Base-by-base conservation (phyloP, 2,888 invertebrate genomes). In the Iselma pallidipennis region DNA sequence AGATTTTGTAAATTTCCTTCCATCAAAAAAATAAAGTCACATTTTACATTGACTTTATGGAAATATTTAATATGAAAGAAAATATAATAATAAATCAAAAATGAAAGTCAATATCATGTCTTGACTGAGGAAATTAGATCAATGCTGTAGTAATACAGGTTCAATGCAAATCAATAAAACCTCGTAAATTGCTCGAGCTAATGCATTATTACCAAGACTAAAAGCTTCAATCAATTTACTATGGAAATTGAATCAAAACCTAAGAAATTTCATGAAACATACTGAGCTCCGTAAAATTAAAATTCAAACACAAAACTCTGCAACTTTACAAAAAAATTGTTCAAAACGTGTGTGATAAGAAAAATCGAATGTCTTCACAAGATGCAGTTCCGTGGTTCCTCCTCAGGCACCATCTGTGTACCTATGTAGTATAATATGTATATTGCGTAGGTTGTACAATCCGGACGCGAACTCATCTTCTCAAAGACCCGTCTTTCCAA, bases 401-500 rank as follows among this genome's bases (percentile, higher is more conserved):
- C n/a, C n/a, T n/a, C n/a, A n/a, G n/a, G n/a, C n/a, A n/a, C 29
- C 10, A 29, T 10, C 29, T 29, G 10, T 29, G 10, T 29, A 29
- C 10, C 29, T 29, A 29, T 29, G 10, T 10, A 10, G 29, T 10
- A 33, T 33, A 33, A 37, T 37, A 16, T 37, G 37, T 37, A 21
- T 42, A 10, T 19, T 59, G 55, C 54, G 31, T 51, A 72, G 67
- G 73, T 71, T 67, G 73, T 71, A 57, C 45, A 65, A 57, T 53
- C 49, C 55, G 68, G 68, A 66, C 63, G 68, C 70, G 71, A 64
- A 68, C 68, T 70, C 71, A 68, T 71, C 72, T 67, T 67, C 71
- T 66, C 70, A 70, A 71, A 72, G 70, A 74, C 74, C 68, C 54
- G 76, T 76, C 74, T 74, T 71, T 66, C 77, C 77, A 77, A 77